Evolutionary conservation across 2,888 invertebrate species (phyloP).

Genomic region (Asteroscopus sphinx): DNA sequence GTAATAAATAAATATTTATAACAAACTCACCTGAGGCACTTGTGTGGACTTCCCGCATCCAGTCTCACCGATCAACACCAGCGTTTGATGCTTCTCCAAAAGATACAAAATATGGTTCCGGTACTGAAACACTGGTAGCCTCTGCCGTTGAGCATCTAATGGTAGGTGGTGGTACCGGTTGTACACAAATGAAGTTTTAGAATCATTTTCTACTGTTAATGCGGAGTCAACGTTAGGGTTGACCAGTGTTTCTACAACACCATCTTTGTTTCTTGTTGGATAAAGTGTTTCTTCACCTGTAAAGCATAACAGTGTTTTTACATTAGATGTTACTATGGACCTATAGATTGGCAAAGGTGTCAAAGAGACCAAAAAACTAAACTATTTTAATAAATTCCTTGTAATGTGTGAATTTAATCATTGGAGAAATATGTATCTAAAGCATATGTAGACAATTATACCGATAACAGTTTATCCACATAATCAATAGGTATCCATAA

Average conservation of each 20-base stretch:
- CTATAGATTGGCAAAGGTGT: no score
- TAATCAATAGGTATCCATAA: no score
- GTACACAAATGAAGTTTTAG: slow-evolving; percentile 93
- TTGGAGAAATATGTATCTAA: no score
- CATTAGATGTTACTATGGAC: no score
- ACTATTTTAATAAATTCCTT: no score
- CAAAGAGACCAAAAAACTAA: no score
- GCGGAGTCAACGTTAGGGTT: slow-evolving; percentile 81
- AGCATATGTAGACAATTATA: no score
- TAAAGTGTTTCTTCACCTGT: slow-evolving; percentile 75
- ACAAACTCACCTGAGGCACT: slow-evolving; percentile 94
- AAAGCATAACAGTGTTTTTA: no score
- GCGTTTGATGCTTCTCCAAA: slow-evolving; percentile 96
- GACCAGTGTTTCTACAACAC: slow-evolving; percentile 76
- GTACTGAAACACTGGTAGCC: slow-evolving; percentile 96
- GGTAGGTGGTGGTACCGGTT: slow-evolving; percentile 96
- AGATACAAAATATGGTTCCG: slow-evolving; percentile 96
- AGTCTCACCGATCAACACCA: slow-evolving; percentile 97
- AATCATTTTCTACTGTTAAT: slow-evolving; percentile 89
- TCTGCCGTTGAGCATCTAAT: slow-evolving; percentile 95
- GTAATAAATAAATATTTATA: background rate
- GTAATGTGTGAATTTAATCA: no score
- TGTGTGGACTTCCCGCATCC: slow-evolving; percentile 99
- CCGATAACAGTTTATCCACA: no score
- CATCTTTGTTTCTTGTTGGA: slow-evolving; percentile 81